Evolutionary conservation across 2,797 vertebrate species (phyloP), one percentile per base, ranked within the genome.

Genomic region (Microcaecilia unicolor): DNA sequence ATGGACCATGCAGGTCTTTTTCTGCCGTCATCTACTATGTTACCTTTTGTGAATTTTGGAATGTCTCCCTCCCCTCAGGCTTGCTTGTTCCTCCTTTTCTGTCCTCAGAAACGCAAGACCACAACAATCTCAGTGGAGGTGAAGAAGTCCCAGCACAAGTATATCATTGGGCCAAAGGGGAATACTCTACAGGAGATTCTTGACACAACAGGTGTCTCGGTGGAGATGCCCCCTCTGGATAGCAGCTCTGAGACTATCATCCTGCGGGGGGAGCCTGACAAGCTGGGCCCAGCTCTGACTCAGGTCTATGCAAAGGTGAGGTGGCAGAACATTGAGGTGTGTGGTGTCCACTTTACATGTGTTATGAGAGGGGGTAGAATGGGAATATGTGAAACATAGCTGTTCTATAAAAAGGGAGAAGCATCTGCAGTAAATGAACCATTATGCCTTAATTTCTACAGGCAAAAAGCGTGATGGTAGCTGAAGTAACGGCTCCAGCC

Each of bases 111-210:
- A 52, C 79, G 74, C 34, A 87, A 87, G 66, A 86, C 78, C 11
- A 85, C 76, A n/a, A 82, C 74, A n/a, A 82, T 84, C 47, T 81
- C 74, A 0, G 77, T 86, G 34, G 76, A 84, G 44, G 80, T 86
- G 55, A 88, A 84, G 62, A 89, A 89, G 48, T 86, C 78, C 3
- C 82, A 89, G 68, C 78, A 86, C 15, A 84, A 83, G 54, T 88
- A 80, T 72, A 85, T 84, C 21, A 72, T 82, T 2, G 78, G 77
- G 10, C 73, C 80, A 2, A 86, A 83, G 42, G 80, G 75, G 15
- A 88, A 85, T 79, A 88, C 78, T 7, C 54, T 86, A 51, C 81
- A 86, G 47, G 82, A 90, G 67, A 87, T 86, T 56, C 55, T 87
- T 64, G 83, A 87, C 49, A 49, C 64, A 58, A 86, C 76, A 0